Evolutionary conservation across 2,113 vertebrate species (phyloP).

Genomic region (Hymenochirus boettgeri): DNA sequence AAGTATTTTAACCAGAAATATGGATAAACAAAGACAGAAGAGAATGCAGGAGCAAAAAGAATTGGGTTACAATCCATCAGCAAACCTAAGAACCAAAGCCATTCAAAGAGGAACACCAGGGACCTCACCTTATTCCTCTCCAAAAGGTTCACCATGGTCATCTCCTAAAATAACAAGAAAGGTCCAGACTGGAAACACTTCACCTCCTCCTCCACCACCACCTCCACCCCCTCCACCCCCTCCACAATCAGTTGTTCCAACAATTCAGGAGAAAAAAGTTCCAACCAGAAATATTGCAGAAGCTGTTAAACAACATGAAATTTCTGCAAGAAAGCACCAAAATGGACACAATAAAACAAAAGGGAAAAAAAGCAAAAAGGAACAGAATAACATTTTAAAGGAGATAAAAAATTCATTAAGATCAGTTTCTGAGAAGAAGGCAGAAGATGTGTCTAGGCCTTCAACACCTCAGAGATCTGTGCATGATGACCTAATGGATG

Average conservation of each 20-base stretch:
- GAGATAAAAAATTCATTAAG: conserved; percentile 87
- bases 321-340: conserved; percentile 59
- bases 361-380: conserved; percentile 75
- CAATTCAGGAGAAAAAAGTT: conserved; percentile 64
- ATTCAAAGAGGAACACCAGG: conserved; percentile 75
- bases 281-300: conserved; percentile 89
- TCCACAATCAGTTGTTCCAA: conserved; percentile 49
- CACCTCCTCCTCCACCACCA: conserved; percentile 45
- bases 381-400: conserved; percentile 75
- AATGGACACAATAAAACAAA: conserved; percentile 73
- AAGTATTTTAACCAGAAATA: conserved; percentile 88
- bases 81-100: conserved; percentile 69
- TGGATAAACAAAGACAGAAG: conserved; percentile 90
- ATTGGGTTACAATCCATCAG: conserved; percentile 48
- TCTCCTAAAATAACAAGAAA: conserved; percentile 77
- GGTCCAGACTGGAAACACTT: conserved; percentile 54
- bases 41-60: conserved; percentile 82
- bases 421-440: conserved; percentile 73
- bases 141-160: conserved; percentile 76
- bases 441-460: conserved; percentile 77
- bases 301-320: conserved; percentile 86
- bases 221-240: conserved; percentile 43
- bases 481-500: conserved; percentile 89
- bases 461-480: conserved; percentile 85
- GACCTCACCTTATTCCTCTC: conserved; percentile 78